Evolutionary conservation across 2,888 invertebrate genomes (phyloP), one percentile per base, ranked within the genome.

Genomic region (Oxytorus armatus): DNA sequence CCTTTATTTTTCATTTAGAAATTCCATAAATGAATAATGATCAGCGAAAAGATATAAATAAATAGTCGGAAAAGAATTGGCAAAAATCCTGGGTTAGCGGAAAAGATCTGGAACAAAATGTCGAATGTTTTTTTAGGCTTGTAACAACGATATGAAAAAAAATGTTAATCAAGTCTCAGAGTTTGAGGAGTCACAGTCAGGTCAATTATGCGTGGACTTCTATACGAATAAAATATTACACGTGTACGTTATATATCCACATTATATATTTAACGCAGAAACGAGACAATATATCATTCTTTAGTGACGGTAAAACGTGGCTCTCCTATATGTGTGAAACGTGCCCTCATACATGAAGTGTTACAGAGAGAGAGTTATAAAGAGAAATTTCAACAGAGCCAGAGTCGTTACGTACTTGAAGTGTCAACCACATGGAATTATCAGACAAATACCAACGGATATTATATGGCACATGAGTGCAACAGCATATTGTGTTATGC

Each of bases 221-320:
- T n/a, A n/a, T n/a, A n/a, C n/a, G n/a, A n/a, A n/a, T n/a, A n/a
- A n/a, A n/a, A n/a, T n/a, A n/a, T n/a, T n/a, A n/a, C 29, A 1
- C 25, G 5, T n/a, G 23, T n/a, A 53, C n/a, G n/a, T n/a, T n/a
- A n/a, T n/a, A 53, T 53, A 53, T 29, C 53, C 25, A 25, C 25
- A 61, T 16, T 36, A 23, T 25, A 47, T 66, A 25, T 49, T 16
- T 49, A 42, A 57, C 55, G 33, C 16, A 16, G 51, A 49, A 77
- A 77, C 53, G 77, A 65, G 70, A 73, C 68, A 8, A 68, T 78
- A 73, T 63, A 73, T 73, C 68, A 68, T 25, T 63, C 25, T 10
- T n/a, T 36, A n/a, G 14, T 63, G 61, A 47, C 68, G 63, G 66
- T 78, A 73, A 73, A 78, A 66, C 39, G 53, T 47, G 53, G 44